Evolutionary conservation across 2,113 vertebrate species (phyloP).

Genomic region (Tinamus guttatus): DNA sequence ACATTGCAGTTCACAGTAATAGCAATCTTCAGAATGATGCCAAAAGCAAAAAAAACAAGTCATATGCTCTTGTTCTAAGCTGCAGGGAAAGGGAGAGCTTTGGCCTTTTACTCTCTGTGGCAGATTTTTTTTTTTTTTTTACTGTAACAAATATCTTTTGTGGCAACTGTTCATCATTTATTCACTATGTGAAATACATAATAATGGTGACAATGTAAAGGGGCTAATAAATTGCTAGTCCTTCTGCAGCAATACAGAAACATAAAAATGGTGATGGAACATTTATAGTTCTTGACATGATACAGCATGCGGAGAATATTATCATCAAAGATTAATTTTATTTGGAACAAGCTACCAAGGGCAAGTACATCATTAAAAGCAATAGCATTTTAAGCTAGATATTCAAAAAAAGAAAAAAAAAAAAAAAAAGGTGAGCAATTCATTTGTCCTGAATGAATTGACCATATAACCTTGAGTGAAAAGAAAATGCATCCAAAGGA

Average conservation of each 20-base stretch:
- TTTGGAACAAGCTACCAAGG: slow-evolving; percentile 23
- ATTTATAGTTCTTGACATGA: slow-evolving; percentile 10
- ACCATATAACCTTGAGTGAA: neutral
- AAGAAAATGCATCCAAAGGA: neutral
- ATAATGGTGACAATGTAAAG: neutral
- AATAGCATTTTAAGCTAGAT: neutral
- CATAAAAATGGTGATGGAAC: slow-evolving; percentile 3
- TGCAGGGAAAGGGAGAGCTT: neutral
- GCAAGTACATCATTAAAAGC: neutral
- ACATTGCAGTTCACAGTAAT: neutral
- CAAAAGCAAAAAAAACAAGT: neutral
- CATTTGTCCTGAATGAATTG: neutral
- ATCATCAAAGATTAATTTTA: slow-evolving; percentile 25
- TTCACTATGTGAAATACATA: neutral
- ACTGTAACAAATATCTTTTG: neutral
- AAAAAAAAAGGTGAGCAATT: neutral
- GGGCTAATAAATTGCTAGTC: slow-evolving; percentile 5
- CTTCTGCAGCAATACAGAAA: neutral
- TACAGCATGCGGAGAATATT: neutral
- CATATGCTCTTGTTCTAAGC: neutral
- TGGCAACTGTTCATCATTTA: neutral
- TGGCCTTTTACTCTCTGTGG: neutral
- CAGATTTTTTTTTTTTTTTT: neutral
- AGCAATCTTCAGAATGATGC: neutral
- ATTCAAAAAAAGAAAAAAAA: neutral